These are phyloP conservation scores for Selenia dentaria DNA, from an alignment of 2,888 invertebrate species.

Conservation along the genomic window DNA sequence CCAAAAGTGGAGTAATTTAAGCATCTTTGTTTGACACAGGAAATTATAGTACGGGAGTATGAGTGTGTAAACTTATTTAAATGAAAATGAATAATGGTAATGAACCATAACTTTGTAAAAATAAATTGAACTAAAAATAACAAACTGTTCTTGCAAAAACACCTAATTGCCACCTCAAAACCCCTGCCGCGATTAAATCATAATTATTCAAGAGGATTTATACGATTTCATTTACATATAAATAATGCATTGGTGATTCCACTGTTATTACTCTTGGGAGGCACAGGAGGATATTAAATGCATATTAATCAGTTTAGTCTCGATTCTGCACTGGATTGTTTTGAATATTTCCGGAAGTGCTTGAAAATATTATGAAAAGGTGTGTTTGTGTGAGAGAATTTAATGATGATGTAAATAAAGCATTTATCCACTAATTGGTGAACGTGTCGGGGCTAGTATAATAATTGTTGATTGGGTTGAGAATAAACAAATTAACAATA, in stretches of 20 bases:
- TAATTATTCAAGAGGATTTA: constrained; percentile 40
- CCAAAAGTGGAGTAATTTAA: too few species aligned
- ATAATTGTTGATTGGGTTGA: background rate
- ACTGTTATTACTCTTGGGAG: constrained; percentile 60
- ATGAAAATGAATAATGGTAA: too few species aligned
- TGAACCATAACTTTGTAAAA: too few species aligned
- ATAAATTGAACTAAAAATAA: too few species aligned
- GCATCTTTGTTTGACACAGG: too few species aligned
- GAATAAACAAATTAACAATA: too few species aligned
- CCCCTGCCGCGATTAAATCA: constrained; percentile 22
- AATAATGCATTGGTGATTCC: constrained; percentile 67
- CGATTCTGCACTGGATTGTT: constrained; percentile 39
- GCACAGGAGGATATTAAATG: constrained; percentile 54
- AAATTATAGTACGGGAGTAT: too few species aligned
- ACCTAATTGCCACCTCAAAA: constrained; percentile 22
- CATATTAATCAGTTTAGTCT: constrained; percentile 60
- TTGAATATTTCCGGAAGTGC: constrained; percentile 36
- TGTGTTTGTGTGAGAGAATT: constrained; percentile 19
- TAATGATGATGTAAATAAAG: constrained; percentile 10
- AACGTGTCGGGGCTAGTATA: background rate
- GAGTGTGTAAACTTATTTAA: too few species aligned
- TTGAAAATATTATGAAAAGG: constrained; percentile 10
- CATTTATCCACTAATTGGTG: constrained; percentile 5
- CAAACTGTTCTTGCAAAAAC: constrained; percentile 1
- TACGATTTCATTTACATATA: constrained; percentile 65